Percentiles rank a stretch among this genome's conserved stretches.
These are phyloP conservation scores for Pampusana beccarii DNA, from an alignment of 2,113 vertebrate species.

Conservation along the genomic window DNA sequence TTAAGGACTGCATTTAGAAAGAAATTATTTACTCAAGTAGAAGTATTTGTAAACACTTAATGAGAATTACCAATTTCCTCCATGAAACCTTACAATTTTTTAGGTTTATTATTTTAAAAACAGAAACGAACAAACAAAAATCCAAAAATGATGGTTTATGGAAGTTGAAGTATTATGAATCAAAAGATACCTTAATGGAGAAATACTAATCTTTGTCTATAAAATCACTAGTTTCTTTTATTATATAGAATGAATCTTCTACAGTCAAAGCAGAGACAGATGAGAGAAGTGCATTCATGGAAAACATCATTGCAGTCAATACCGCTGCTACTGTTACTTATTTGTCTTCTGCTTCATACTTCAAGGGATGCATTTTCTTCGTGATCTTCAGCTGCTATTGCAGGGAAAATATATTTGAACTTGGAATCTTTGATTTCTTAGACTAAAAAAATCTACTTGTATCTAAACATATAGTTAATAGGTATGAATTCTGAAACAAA, in stretches of 20 bases:
- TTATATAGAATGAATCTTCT: background rate
- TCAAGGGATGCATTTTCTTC: background rate
- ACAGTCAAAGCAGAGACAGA: background rate
- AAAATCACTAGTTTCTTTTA: background rate
- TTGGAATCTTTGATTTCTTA: background rate
- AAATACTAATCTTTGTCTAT: background rate
- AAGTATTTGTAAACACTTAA: slow-evolving; percentile 50
- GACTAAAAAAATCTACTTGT: background rate
- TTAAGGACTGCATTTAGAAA: slow-evolving; percentile 57
- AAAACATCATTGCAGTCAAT: background rate
- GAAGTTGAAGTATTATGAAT: background rate
- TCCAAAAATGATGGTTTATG: background rate
- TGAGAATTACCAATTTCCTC: slow-evolving; percentile 23
- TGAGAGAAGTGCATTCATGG: background rate
- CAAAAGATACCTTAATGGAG: slow-evolving; percentile 13
- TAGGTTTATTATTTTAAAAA: background rate
- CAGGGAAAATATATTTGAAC: background rate
- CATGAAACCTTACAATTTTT: background rate
- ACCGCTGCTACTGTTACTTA: background rate
- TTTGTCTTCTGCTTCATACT: slow-evolving; percentile 15
- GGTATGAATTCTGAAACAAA: background rate
- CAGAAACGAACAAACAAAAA: background rate
- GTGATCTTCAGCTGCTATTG: background rate
- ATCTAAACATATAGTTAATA: background rate
- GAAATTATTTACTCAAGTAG: slow-evolving; percentile 52